Evolutionary conservation across 2,797 vertebrate genomes (phyloP).

Genomic region (Aplochiton taeniatus): DNA sequence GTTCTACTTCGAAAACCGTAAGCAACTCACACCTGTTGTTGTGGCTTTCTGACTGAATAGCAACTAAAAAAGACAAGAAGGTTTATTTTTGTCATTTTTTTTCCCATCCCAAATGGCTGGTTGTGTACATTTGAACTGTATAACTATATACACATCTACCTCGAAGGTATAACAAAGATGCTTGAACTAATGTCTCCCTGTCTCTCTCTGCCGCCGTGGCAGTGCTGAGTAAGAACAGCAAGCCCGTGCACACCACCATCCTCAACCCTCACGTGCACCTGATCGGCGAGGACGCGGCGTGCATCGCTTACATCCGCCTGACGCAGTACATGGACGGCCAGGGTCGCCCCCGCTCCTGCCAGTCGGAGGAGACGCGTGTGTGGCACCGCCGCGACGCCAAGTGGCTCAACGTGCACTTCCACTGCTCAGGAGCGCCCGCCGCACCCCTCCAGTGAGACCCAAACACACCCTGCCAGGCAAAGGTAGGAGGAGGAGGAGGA

Average conservation of each 20-base stretch:
- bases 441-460: slow-evolving; percentile 95
- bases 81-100: no score
- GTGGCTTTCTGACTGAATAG: neutral
- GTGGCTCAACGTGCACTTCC: slow-evolving; percentile 99
- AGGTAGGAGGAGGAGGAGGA: neutral
- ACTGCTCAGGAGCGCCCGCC: slow-evolving; percentile 98
- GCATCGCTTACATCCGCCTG: slow-evolving; percentile 98
- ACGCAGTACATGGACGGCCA: slow-evolving; percentile 97
- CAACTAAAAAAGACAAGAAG: neutral
- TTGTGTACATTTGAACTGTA: no score
- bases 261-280: slow-evolving; percentile 97
- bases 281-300: slow-evolving; percentile 96
- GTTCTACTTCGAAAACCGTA: slow-evolving; percentile 99
- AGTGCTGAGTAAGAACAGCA: slow-evolving; percentile 99
- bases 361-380: slow-evolving; percentile 96
- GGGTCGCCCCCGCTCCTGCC: slow-evolving; percentile 93
- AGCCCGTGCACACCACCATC: slow-evolving; percentile 98
- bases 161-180: no score
- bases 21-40: slow-evolving; percentile 46
- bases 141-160: no score
- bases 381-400: slow-evolving; percentile 98
- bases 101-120: no score
- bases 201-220: slow-evolving; percentile 21
- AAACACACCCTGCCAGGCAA: neutral
- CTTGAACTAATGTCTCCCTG: neutral